Conservation (phyloP, 2,113 vertebrate species). For the Cygnus atratus region DNA sequence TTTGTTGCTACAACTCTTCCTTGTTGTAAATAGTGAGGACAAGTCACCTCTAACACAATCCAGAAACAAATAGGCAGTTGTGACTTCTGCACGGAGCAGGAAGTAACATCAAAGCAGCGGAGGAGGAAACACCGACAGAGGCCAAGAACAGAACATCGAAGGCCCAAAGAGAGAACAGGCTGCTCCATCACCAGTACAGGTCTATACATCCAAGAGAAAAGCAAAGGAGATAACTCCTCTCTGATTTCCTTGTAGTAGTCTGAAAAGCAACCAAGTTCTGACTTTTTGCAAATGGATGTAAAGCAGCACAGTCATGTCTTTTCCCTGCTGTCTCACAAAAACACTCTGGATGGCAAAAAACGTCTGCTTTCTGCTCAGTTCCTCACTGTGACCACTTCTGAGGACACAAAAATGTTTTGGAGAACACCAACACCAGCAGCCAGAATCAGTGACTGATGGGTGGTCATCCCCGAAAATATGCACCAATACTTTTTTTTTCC, state of each 20-base stretch:
- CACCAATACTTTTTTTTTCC: neutral
- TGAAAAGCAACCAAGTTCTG: neutral
- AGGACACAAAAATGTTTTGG: neutral
- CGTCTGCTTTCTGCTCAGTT: neutral
- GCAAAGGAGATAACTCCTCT: neutral
- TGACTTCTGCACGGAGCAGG: neutral
- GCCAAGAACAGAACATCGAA: neutral
- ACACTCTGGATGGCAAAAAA: neutral
- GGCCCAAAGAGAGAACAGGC: neutral
- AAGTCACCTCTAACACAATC: neutral
- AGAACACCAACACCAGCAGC: neutral
- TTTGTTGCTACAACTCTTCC: neutral
- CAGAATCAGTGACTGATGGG: neutral
- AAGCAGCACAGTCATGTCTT: neutral
- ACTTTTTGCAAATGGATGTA: neutral
- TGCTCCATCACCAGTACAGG: neutral
- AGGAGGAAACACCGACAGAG: neutral
- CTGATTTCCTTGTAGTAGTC: neutral
- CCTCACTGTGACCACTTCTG: neutral
- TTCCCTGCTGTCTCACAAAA: neutral
- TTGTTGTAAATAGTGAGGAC: neutral
- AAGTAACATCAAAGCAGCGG: conserved; percentile 32
- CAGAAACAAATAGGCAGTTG: neutral
- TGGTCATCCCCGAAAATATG: neutral
- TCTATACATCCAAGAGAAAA: neutral